phyloP scores from a whole-genome alignment of 2,113 vertebrate genomes.

The Oreochromis niloticus region DNA sequence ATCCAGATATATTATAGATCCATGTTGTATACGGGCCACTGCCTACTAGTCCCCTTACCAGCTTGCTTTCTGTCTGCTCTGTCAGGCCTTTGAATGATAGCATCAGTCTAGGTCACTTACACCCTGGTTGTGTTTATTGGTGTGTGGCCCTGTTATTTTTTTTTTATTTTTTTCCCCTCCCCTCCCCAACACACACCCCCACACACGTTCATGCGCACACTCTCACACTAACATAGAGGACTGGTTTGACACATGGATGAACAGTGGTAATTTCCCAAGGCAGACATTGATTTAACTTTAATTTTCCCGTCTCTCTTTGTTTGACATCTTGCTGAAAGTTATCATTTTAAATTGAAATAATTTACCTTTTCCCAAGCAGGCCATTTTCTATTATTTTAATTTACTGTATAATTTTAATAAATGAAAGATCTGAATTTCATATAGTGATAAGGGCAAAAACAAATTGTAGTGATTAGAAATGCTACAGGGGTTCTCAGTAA shows the following conservation, averaged over 20 bases:
- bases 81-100: not conserved
- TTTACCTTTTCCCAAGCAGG: not conserved
- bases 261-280: slow-evolving; percentile 55
- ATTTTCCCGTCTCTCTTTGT: slow-evolving; percentile 20
- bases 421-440: not conserved
- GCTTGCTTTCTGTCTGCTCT: not conserved
- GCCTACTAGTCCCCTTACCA: not conserved
- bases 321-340: slow-evolving; percentile 37
- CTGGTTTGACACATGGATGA: slow-evolving; percentile 43
- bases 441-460: not conserved
- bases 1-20: not conserved
- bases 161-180: not conserved
- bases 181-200: not conserved
- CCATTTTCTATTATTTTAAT: not conserved
- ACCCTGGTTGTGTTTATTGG: slow-evolving; percentile 31
- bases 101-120: slow-evolving; percentile 34
- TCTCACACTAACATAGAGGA: not conserved
- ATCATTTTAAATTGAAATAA: slow-evolving; percentile 11
- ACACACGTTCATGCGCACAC: not conserved
- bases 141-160: slow-evolving; percentile 17
- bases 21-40: not conserved
- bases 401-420: not conserved
- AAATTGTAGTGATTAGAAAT: not conserved
- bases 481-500: not conserved
- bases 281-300: slow-evolving; percentile 56